These are phyloP conservation scores for Dermatophagoides farinae DNA, from an alignment of 1,140 invertebrate genomes.

Conservation along the genomic window DNA sequence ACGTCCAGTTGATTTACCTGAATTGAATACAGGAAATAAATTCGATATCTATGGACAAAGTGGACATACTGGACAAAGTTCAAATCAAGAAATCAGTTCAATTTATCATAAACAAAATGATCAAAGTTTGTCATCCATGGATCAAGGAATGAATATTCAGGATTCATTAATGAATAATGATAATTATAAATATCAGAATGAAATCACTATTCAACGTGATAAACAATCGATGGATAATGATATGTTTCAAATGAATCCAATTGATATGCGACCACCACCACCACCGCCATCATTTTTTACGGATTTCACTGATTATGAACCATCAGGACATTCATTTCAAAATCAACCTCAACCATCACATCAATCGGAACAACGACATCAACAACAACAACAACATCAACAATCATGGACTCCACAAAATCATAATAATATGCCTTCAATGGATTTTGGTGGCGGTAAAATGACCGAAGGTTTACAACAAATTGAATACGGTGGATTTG, in stretches of 20 bases:
- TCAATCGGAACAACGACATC: background rate
- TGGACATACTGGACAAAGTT: background rate
- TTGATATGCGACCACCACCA: background rate
- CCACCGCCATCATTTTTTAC: background rate
- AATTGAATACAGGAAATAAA: background rate
- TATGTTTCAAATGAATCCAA: background rate
- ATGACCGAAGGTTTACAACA: background rate
- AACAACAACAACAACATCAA: background rate
- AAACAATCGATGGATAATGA: background rate
- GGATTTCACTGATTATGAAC: background rate
- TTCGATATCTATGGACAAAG: background rate
- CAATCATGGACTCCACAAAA: background rate
- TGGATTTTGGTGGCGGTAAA: background rate
- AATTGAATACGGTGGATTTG: constrained; percentile 6
- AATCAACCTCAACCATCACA: background rate
- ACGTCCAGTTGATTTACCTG: background rate
- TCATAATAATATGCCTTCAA: background rate
- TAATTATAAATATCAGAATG: background rate
- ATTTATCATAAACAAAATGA: background rate
- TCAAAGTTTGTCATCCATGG: background rate
- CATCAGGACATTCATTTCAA: background rate
- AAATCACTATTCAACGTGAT: background rate
- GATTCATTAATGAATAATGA: background rate
- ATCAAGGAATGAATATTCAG: background rate
- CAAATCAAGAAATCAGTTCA: background rate